Evolutionary conservation across 2,888 invertebrate genomes (phyloP), one percentile per base, ranked within the genome.

Genomic region (Panopea generosa): DNA sequence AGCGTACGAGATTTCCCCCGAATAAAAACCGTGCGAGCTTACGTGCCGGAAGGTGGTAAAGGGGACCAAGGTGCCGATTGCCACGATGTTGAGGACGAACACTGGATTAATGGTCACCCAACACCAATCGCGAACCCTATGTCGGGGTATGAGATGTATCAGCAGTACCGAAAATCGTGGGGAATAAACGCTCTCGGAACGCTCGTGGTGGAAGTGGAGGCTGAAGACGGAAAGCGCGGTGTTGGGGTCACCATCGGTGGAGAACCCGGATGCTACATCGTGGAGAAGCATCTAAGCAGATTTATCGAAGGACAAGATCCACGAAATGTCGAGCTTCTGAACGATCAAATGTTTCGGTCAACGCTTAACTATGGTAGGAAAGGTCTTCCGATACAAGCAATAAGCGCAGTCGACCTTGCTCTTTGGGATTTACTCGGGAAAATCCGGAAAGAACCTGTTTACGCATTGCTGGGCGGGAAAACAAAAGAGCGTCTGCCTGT

Each of bases 291-390:
- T 70, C 80, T 91, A 9, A 90, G 90, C 60, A 81, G 90, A 7
- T 91, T 91, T 55, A 83, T 91, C 6, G 90, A 90, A 72, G 91
- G 91, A 2, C 88, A 90, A 63, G 90, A 91, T 73, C 91, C 91
- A 1, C 76, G 90, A 3, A 84, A 91, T 77, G 84, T 89, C 24
- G 90, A 91, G 68, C 74, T 87, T n/a, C 87, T 91, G 68, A 89
- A 90, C 87, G 91, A 90, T 66, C 87, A 90, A 69, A 91, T 90
- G 91, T 91, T 89, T 71, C 75, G 90, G 24, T 80, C 90, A 11
- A 91, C 90, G 1, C 73, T 90, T 20, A 91, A 91, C 77, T 91
- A 91, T 62, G 91, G 91, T 0, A 67, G 91, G 9, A 91, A 91
- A 63, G 91, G 91, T 0, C 82, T 90, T 20, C 86, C 90, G 6